Evolutionary conservation across 1,140 invertebrate species (phyloP), one percentile per base, ranked within the genome.

Genomic region (Hylyphantes graminicola): DNA sequence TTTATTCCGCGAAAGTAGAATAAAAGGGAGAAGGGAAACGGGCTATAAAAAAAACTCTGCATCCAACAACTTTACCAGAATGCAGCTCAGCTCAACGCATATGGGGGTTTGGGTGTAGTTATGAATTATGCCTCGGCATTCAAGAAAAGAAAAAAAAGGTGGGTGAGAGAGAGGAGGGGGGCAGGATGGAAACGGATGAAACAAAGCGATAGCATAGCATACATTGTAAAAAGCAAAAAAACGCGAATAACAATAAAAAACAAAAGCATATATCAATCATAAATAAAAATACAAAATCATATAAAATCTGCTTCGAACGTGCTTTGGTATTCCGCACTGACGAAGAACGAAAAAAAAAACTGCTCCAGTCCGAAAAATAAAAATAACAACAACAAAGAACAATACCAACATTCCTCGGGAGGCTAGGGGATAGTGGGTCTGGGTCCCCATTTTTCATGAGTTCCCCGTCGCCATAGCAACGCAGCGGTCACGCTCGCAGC

Each of bases 121-220:
- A 74, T 83, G 80, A 83, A 83, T 83, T 83, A 83, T 83, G 80
- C 80, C 72, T 15, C 68, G 64, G n/a, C 79, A 73, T 73, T 53
- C 79, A 15, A 73, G 55, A 10, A 48, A 73, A 53, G 65, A 83
- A 74, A 67, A 13, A 51, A 11, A 78, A 11, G 54, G 72, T 21
- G 35, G 35, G 64, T 50, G 51, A 48, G 17, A 21, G 35, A 70
- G 72, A 72, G 54, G 55, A 57, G 63, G 64, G 61, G 17, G 63
- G 48, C 35, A 35, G 35, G 35, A 35, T 35, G 5, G 35, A 35
- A 35, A 35, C 35, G 35, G 35, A 81, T 72, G 79, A 83, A 83
- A 83, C 80, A 83, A 83, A 83, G 75, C 80, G 80, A 83, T 83
- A 83, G 75, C 80, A 83, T 83, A n/a, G n/a, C n/a, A n/a, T 83